Base-by-base conservation (phyloP, 2,797 vertebrate species). In the Anableps anableps region DNA sequence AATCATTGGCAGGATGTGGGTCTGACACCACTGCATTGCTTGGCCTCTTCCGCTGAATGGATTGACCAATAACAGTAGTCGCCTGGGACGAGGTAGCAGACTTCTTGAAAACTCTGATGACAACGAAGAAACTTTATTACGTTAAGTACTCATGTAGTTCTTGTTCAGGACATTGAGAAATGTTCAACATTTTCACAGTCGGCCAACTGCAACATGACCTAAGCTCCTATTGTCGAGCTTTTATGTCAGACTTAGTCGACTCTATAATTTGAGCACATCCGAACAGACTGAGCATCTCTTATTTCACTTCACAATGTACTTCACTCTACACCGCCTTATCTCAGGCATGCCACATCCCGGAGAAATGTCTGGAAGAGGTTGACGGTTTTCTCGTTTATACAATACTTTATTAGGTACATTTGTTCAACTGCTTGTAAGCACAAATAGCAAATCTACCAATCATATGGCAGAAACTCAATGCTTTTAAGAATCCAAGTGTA, bases 21-120 rank as follows among this genome's bases (percentile, higher is more conserved):
- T 96, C 88, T 97, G 97, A 92, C 97, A 98, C 96, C 96, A 97
- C 75, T 97, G 96, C 95, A 98, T 96, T 7, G 97, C 97, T 72
- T 96, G 96, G 78, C 97, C 97, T 79, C 96, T 95, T 81, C 98
- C 98, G 80, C 97, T 98, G 77, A 95, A 97, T 0, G 98, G 98
- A 91, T 98, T 99, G 81, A 99, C 96, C 95, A 99, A 88, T 82
- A 99, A 94, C 89, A 99, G 96, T 88, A 98, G 94, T 70, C 98
- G 96, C 23, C 96, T 96, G 7, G 96, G 94, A 86, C 95, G 95
- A 50, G 97, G 97, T 91, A 98, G 94, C 77, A 97, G 94, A 88
- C 95, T 95, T 78, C 95, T 93, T 80, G 91, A 96, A 88, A 97
- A 97, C 88, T 98, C 97, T 98, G 71, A 29, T 31, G 62, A 66